Conservation (phyloP, 2,888 invertebrate species). For the Drosophila atripex region DNA sequence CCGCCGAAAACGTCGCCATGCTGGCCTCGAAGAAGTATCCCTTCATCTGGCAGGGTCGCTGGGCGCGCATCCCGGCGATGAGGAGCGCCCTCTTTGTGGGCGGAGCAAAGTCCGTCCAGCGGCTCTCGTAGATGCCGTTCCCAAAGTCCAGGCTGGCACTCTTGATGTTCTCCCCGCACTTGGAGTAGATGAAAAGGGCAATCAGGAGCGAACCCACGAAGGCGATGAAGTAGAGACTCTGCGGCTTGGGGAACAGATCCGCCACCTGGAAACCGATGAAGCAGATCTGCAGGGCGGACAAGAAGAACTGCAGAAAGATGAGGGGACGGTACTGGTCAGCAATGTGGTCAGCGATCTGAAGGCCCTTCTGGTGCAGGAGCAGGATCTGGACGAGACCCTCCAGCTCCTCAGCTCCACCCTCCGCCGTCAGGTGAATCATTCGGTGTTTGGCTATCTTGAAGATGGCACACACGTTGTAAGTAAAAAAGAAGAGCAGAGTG, state of each 20-base stretch:
- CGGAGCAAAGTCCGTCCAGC: conserved; percentile 50
- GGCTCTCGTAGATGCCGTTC: conserved; percentile 50
- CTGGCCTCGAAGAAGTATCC: conserved; percentile 61
- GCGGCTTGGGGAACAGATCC: conserved; percentile 50
- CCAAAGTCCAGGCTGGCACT: conserved; percentile 56
- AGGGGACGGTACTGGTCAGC: conserved; percentile 40
- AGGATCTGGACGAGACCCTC: conserved; percentile 41
- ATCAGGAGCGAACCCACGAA: conserved; percentile 55
- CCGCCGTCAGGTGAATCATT: conserved; percentile 37
- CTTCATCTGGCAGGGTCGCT: conserved; percentile 52
- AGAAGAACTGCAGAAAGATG: conserved; percentile 57
- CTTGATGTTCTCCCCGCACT: conserved; percentile 60
- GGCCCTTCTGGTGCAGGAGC: conserved; percentile 50
- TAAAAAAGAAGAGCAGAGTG: conserved; percentile 54
- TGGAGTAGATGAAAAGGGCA: conserved; percentile 59
- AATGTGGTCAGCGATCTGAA: conserved; percentile 47
- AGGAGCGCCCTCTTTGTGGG: conserved; percentile 42
- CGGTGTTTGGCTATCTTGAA: conserved; percentile 64
- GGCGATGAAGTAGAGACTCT: conserved; percentile 46
- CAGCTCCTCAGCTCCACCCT: conserved; percentile 29
- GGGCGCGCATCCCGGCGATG: conserved; percentile 53
- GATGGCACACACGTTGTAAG: conserved; percentile 59
- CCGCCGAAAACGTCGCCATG: conserved; percentile 63
- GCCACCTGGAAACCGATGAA: conserved; percentile 58
- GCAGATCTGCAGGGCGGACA: conserved; percentile 54